phyloP scores from a whole-genome alignment of 1,140 invertebrate genomes.

The Brachionus sp. region DNA sequence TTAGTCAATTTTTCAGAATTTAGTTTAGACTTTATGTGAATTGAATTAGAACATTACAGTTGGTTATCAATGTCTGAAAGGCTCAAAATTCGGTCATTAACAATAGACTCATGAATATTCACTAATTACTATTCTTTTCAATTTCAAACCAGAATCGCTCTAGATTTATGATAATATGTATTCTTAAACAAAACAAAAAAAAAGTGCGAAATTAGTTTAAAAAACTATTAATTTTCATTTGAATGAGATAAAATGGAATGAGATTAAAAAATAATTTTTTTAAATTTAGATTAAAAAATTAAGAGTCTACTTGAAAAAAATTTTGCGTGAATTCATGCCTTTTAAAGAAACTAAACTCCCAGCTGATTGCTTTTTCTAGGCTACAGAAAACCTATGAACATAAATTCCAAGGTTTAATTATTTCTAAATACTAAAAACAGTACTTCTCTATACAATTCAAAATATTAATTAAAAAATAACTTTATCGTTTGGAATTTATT shows the following conservation, averaged over 20 bases:
- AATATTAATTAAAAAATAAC: constrained; percentile 27
- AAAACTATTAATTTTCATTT: background rate
- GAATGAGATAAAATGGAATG: background rate
- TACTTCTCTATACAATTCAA: background rate
- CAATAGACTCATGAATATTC: constrained; percentile 3
- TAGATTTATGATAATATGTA: background rate
- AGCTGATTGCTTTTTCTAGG: background rate
- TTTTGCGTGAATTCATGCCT: background rate
- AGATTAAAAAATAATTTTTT: background rate
- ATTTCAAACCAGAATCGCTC: background rate
- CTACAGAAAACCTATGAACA: background rate
- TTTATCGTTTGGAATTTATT: constrained; percentile 43
- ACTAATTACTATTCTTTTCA: constrained; percentile 10
- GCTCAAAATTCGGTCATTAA: background rate
- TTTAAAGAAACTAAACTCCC: background rate
- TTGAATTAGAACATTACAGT: background rate
- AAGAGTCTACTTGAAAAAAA: background rate
- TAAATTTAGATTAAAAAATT: background rate
- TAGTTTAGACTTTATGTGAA: background rate
- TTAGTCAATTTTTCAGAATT: background rate
- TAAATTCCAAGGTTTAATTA: background rate
- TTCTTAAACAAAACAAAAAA: background rate
- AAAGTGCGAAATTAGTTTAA: too few species aligned
- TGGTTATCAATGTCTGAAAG: background rate
- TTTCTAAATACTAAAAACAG: background rate